Evolutionary conservation across 2,888 invertebrate species (phyloP).

Genomic region (Notodonta dromedarius): DNA sequence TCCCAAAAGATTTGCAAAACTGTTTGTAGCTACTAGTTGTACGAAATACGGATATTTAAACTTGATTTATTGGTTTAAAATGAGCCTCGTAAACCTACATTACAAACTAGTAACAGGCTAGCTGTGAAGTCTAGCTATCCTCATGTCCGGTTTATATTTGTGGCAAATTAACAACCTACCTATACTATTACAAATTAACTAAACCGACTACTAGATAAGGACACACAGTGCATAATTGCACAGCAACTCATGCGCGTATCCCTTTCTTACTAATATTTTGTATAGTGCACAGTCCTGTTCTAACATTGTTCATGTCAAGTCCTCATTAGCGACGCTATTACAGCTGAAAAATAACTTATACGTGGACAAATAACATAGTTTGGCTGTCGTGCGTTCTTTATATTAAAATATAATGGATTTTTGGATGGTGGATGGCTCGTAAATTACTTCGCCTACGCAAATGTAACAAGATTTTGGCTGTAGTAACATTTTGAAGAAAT

Average conservation of each 20-base stretch:
- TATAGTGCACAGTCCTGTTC: not conserved
- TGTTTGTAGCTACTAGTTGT: not conserved
- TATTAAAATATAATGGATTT: constrained; percentile 19
- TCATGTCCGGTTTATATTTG: too few relatives aligned
- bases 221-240: too few relatives aligned
- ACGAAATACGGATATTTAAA: too few relatives aligned
- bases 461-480: not conserved
- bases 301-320: constrained; percentile 25
- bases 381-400: constrained; percentile 30
- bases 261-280: too few relatives aligned
- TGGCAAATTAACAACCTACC: too few relatives aligned
- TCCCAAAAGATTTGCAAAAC: not conserved
- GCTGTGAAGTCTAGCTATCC: too few relatives aligned
- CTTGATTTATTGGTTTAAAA: too few relatives aligned
- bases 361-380: constrained; percentile 33
- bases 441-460: constrained; percentile 21
- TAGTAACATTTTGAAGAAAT: not conserved
- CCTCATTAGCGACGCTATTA: constrained; percentile 71
- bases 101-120: too few relatives aligned
- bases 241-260: too few relatives aligned
- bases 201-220: too few relatives aligned
- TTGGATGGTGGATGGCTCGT: constrained; percentile 10
- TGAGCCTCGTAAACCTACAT: too few relatives aligned
- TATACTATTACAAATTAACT: too few relatives aligned
- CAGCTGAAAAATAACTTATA: constrained; percentile 49